Evolutionary conservation across 2,888 invertebrate genomes (phyloP).

Genomic region (Pocota personata): DNA sequence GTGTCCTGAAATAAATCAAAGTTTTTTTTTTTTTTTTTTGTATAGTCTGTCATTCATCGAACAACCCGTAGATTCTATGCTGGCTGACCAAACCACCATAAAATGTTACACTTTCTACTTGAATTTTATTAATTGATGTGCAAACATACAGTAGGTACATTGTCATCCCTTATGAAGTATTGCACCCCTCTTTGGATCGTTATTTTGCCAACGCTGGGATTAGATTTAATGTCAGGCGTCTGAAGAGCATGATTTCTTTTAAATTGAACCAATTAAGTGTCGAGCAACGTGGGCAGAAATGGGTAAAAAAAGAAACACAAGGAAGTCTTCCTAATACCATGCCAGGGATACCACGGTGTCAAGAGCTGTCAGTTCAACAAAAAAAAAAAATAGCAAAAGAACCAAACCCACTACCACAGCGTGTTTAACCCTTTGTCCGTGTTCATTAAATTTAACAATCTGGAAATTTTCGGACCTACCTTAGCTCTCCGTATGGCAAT

Average conservation of each 20-base stretch:
- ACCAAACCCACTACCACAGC: slow-evolving; percentile 15
- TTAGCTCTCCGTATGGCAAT: slow-evolving; percentile 41
- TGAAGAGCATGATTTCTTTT: slow-evolving; percentile 72
- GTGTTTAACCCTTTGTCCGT: slow-evolving; percentile 69
- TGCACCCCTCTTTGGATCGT: slow-evolving; percentile 40
- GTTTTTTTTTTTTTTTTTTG: too few species aligned
- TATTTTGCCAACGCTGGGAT: slow-evolving; percentile 73
- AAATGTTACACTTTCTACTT: slow-evolving; percentile 65
- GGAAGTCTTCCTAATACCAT: slow-evolving; percentile 21
- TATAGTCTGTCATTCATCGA: slow-evolving; percentile 13
- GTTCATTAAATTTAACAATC: slow-evolving; percentile 72
- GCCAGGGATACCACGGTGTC: slow-evolving; percentile 63
- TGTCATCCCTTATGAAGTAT: slow-evolving; percentile 7
- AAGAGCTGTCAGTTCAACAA: slow-evolving; percentile 57
- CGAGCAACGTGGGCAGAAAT: slow-evolving; percentile 63
- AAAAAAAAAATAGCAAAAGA: slow-evolving; percentile 8
- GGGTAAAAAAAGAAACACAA: slow-evolving; percentile 20
- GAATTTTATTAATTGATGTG: slow-evolving; percentile 72
- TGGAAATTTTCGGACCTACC: slow-evolving; percentile 16
- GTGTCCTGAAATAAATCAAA: slow-evolving; percentile 68
- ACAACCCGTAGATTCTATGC: slow-evolving; percentile 56
- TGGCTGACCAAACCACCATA: slow-evolving; percentile 70
- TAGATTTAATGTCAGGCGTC: slow-evolving; percentile 59
- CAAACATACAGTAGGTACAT: slow-evolving; percentile 47
- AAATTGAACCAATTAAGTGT: slow-evolving; percentile 71